phyloP scores from a whole-genome alignment of 2,113 vertebrate genomes.

The Calypte anna region DNA sequence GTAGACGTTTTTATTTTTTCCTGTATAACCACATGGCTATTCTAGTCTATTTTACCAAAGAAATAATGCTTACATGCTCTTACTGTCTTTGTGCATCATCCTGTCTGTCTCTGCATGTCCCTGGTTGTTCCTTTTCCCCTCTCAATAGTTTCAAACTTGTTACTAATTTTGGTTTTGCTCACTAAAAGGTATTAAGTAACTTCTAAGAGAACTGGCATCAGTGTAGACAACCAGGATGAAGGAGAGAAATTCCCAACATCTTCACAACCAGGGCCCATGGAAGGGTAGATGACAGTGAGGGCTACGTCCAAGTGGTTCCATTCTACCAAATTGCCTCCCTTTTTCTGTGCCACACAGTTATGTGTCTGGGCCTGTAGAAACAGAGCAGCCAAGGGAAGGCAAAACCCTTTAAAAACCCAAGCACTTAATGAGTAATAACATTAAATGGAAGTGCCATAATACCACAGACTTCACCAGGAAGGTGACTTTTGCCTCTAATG shows the following conservation, averaged over 20 bases:
- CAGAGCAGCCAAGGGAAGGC: not conserved
- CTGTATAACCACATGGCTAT: not conserved
- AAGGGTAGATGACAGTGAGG: not conserved
- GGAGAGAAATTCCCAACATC: not conserved
- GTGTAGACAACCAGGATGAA: not conserved
- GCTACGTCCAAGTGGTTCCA: not conserved
- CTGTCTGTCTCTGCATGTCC: not conserved
- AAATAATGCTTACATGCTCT: not conserved
- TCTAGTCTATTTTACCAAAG: not conserved
- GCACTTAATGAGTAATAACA: not conserved
- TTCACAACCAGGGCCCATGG: not conserved
- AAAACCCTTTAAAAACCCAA: not conserved
- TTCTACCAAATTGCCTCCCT: not conserved
- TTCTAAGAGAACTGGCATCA: not conserved
- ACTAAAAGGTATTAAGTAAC: not conserved
- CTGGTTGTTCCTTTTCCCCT: not conserved
- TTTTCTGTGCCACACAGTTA: not conserved
- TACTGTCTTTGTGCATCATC: not conserved
- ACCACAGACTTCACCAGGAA: not conserved
- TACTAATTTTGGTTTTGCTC: not conserved
- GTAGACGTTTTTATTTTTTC: not conserved
- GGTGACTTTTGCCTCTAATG: not conserved
- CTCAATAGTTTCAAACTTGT: not conserved
- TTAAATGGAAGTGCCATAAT: not conserved
- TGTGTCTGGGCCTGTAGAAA: not conserved